These are phyloP conservation scores for Panulirus ornatus DNA, from an alignment of 1,140 invertebrate genomes.

Conservation along the genomic window DNA sequence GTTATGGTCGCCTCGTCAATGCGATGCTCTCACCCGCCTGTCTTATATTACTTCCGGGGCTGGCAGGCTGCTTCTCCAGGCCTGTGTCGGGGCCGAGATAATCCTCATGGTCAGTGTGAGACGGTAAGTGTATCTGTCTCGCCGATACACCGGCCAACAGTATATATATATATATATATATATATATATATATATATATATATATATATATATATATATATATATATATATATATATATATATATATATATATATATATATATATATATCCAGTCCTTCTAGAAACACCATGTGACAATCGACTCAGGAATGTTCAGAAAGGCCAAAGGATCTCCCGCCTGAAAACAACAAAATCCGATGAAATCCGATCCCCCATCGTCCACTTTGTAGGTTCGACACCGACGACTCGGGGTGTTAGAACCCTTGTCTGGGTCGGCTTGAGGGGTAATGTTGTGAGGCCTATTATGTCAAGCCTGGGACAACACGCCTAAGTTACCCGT, in stretches of 20 bases:
- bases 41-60: too few species aligned
- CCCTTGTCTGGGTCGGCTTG: conserved; percentile 28
- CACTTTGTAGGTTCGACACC: conserved; percentile 44
- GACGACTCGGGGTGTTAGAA: conserved; percentile 24
- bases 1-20: too few species aligned
- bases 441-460: conserved; percentile 34
- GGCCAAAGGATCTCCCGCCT: not conserved
- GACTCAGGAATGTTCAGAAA: conserved; percentile 3
- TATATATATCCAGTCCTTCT: not conserved
- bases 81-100: too few species aligned
- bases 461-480: conserved; percentile 31
- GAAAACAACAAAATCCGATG: conserved; percentile 27
- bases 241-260: not conserved
- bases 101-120: too few species aligned
- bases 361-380: conserved; percentile 32
- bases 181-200: too few species aligned
- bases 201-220: too few species aligned
- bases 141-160: too few species aligned
- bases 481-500: conserved; percentile 34
- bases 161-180: too few species aligned
- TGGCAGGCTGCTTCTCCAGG: too few species aligned
- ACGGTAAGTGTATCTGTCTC: too few species aligned
- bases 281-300: conserved; percentile 16
- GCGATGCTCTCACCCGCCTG: too few species aligned
- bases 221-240: too few species aligned